phyloP scores from a whole-genome alignment of 2,113 vertebrate genomes.

The Candoia aspera region DNA sequence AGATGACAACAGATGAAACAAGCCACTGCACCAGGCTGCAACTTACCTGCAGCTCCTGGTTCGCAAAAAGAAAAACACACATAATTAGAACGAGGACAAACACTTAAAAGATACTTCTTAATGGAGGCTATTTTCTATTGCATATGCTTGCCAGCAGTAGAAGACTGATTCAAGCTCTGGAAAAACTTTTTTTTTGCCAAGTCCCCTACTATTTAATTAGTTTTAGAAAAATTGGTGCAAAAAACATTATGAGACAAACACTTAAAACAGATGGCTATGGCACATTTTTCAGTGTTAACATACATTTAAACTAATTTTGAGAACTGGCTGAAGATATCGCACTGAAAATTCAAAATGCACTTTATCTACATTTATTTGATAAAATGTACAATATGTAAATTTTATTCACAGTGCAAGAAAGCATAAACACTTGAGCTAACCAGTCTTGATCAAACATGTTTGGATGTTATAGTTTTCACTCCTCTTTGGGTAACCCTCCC shows the following conservation, averaged over 20 bases:
- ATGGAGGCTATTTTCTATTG: constrained; percentile 70
- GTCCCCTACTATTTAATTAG: constrained; percentile 56
- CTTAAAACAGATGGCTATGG: constrained; percentile 70
- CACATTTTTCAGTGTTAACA: constrained; percentile 62
- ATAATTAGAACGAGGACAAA: constrained; percentile 87
- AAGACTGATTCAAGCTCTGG: constrained; percentile 81
- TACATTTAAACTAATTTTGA: constrained; percentile 62
- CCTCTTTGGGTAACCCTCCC: neutral
- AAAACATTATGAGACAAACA: constrained; percentile 73
- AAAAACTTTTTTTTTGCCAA: constrained; percentile 64
- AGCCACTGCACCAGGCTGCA: constrained; percentile 78
- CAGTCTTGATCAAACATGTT: constrained; percentile 26
- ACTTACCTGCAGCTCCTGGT: constrained; percentile 99
- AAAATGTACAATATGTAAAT: constrained; percentile 59
- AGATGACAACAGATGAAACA: constrained; percentile 67
- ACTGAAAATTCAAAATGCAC: constrained; percentile 57
- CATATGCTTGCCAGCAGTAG: constrained; percentile 69
- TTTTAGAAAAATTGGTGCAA: constrained; percentile 42
- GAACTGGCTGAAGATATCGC: constrained; percentile 61
- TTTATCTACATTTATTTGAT: constrained; percentile 69
- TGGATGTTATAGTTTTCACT: neutral
- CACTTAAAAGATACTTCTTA: constrained; percentile 77
- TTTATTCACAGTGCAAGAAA: constrained; percentile 42
- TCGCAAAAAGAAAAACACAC: constrained; percentile 93
- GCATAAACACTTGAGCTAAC: constrained; percentile 27